Conservation (phyloP, 2,797 vertebrate species). For the Danio aesculapii region DNA sequence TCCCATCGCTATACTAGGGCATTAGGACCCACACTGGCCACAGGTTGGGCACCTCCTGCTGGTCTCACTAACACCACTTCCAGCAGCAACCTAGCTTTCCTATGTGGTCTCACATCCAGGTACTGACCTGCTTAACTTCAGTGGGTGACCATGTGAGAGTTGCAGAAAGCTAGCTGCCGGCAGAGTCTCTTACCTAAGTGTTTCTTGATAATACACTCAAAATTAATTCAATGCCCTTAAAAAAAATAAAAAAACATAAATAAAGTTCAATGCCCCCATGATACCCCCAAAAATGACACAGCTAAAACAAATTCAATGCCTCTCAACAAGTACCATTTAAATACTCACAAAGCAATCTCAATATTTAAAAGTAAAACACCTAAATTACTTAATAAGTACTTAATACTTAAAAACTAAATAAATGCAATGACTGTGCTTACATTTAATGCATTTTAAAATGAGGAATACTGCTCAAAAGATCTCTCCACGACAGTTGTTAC, state of each 20-base stretch:
- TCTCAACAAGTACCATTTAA: neutral
- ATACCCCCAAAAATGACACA: neutral
- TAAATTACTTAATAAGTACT: too few relatives aligned
- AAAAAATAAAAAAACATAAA: neutral
- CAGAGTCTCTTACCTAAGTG: neutral
- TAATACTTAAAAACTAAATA: neutral
- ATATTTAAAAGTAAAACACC: neutral
- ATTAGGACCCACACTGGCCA: too few relatives aligned
- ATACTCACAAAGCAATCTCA: neutral
- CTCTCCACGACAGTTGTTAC: neutral
- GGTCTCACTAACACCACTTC: too few relatives aligned
- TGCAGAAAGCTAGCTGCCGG: too few relatives aligned
- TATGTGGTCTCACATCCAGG: too few relatives aligned
- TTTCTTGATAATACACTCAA: neutral
- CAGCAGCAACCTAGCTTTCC: too few relatives aligned
- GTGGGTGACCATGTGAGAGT: too few relatives aligned
- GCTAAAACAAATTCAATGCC: neutral
- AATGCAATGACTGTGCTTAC: neutral
- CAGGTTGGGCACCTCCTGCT: too few relatives aligned
- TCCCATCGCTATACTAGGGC: too few relatives aligned
- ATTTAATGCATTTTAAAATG: neutral
- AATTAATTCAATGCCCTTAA: too few relatives aligned
- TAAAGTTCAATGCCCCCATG: neutral
- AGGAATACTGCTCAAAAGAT: neutral
- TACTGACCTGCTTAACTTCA: too few relatives aligned